Evolutionary conservation across 2,113 vertebrate genomes (phyloP), one percentile per base, ranked within the genome.

Genomic region (Spea multiplicata): DNA sequence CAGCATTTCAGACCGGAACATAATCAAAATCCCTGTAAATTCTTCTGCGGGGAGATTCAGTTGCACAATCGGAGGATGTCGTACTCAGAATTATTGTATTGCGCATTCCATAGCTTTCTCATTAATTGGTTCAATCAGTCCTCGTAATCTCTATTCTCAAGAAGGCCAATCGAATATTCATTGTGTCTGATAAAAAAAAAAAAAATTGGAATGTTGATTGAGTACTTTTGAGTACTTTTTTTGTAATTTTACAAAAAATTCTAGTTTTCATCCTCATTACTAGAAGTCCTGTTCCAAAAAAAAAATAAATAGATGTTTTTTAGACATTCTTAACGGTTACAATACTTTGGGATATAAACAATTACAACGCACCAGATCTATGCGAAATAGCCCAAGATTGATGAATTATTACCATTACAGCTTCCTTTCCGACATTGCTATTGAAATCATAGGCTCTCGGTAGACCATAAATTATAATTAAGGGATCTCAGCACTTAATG

Each of bases 391-490:
- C 13, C 61, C 14, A 66, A 67, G 49, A 52, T 66, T 73, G 48
- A 80, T 80, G 5, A 80, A 66, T 49, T 8, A 16, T 68, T 53
- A n/a, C n/a, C n/a, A 67, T 62, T 8, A 46, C 50, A 59, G 14
- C 67, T 65, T 80, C 67, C 8, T 66, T 57, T 46, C 70, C 48
- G 47, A 66, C 44, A 47, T 72, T 72, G 47, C 44, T 73, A 45
- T 49, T n/a, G 50, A 73, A 73, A 80, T 80, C 50, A 67, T 80
- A 73, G 47, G 70, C 71, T 73, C 71, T 72, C 67, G 77, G 77
- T 80, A 8, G n/a, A 73, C 61, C 71, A 73, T 80, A 66, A 66
- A 73, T 80, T 80, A 66, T 80, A 80, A 80, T 80, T 73, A 73
- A 68, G 53, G 71, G 77, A 55, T 80, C 64, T 53, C 76, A 44